Base-by-base conservation (phyloP, 2,113 vertebrate genomes). In the Motacilla alba region DNA sequence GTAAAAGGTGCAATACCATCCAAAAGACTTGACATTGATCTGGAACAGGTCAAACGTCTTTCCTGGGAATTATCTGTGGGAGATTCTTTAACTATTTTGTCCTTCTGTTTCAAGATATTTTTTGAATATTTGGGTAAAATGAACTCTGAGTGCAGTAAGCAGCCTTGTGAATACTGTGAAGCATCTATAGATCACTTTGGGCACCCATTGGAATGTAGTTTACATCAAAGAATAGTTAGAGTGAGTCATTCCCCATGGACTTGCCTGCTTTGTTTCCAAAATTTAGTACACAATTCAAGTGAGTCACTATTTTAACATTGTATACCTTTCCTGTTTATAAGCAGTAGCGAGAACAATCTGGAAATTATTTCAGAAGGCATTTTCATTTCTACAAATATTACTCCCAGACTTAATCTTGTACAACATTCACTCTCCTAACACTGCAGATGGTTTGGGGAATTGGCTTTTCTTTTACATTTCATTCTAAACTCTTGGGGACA, bases 281-380 rank as follows among this genome's bases (percentile, higher is more conserved):
- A 10, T 95, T 83, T 70, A 87, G 82, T 69, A 95, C 89, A 95
- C 95, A 95, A 91, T 82, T 91, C 53, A 93, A 91, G 62, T 95
- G 96, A 97, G 84, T 95, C 90, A 96, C 56, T 75, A 85, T 89
- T 97, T 95, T 96, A 90, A 90, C 82, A 91, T 46, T 93, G 79
- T 95, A 91, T 95, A 97, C 76, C 81, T 97, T 97, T 96, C 94
- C 95, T 97, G 96, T 95, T 97, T 96, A 95, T 94, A 90, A 90
- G 87, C 52, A 83, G 75, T 72, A 76, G 62, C 2, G 0, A 85
- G 83, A 95, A 81, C 41, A 89, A 72, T 78, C 76, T 90, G 93
- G 63, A 92, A 93, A 84, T 83, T 95, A 83, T 90, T 96, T 96
- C 69, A 89, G 83, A 87, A 84, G 23, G 8, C 22, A 84, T 93